phyloP scores from a whole-genome alignment of 2,113 vertebrate genomes.

The Myotis lucifugus region DNA sequence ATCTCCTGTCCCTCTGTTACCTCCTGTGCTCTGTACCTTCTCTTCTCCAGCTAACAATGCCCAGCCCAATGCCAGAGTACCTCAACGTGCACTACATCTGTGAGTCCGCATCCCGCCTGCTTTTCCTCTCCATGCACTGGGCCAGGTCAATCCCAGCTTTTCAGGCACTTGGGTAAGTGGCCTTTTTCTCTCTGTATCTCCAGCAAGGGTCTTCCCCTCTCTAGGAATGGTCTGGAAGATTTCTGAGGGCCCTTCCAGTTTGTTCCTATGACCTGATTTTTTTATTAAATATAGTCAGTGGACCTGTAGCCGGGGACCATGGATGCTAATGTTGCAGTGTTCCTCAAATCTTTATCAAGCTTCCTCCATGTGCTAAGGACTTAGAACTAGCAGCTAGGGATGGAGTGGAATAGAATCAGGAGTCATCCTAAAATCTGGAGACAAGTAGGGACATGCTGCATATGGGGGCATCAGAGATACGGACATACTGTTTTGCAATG shows the following conservation, averaged over 20 bases:
- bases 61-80: conserved; percentile 98
- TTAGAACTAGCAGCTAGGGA: background rate
- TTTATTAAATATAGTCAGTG: background rate
- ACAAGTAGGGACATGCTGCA: background rate
- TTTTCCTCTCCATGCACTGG: conserved; percentile 99
- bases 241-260: background rate
- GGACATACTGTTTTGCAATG: background rate
- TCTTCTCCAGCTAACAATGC: conserved; percentile 94
- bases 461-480: background rate
- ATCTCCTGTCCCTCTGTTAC: background rate
- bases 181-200: background rate
- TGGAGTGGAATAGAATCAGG: background rate
- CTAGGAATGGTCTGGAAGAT: background rate
- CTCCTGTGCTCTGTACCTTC: conserved; percentile 36
- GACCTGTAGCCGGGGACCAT: background rate
- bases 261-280: background rate
- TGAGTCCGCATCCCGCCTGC: conserved; percentile 97
- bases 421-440: background rate
- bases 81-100: conserved; percentile 99
- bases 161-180: conserved; percentile 95
- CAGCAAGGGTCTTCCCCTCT: background rate
- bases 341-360: background rate
- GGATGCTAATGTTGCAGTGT: background rate
- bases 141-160: conserved; percentile 98
- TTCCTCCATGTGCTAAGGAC: background rate